Conservation (phyloP, 2,797 vertebrate genomes). For the Urocyon cinereoargenteus region DNA sequence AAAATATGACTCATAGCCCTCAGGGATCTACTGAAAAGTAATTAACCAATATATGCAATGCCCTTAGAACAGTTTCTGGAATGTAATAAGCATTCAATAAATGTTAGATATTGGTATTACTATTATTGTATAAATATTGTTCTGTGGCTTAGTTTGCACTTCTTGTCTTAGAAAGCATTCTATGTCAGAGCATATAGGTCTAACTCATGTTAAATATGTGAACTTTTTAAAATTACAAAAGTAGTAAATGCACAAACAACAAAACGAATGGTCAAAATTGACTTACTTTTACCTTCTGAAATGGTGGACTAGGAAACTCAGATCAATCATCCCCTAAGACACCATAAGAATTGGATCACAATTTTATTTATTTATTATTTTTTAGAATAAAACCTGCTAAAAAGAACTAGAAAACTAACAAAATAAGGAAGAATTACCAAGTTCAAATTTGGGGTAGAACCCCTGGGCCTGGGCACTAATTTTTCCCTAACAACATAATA, state of each 20-base stretch:
- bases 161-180: not conserved
- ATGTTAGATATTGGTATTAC: not conserved
- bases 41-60: not conserved
- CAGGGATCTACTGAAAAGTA: not conserved
- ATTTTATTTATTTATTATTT: not conserved
- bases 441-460: not conserved
- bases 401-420: not conserved
- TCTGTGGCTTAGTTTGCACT: slow-evolving; percentile 19
- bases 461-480: not conserved
- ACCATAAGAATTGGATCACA: not conserved
- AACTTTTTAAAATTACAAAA: not conserved
- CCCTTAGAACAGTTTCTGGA: not conserved
- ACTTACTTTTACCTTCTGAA: slow-evolving; percentile 27
- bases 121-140: not conserved
- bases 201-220: not conserved
- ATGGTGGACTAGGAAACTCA: not conserved
- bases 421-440: slow-evolving; percentile 43
- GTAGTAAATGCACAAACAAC: not conserved
- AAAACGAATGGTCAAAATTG: not conserved
- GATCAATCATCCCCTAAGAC: not conserved
- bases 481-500: not conserved
- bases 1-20: not conserved
- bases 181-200: not conserved
- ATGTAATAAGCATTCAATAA: not conserved
- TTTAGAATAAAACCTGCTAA: not conserved